These are phyloP conservation scores for Pseudococcus jackbeardsleyi DNA, from an alignment of 2,888 invertebrate species.

Conservation along the genomic window DNA sequence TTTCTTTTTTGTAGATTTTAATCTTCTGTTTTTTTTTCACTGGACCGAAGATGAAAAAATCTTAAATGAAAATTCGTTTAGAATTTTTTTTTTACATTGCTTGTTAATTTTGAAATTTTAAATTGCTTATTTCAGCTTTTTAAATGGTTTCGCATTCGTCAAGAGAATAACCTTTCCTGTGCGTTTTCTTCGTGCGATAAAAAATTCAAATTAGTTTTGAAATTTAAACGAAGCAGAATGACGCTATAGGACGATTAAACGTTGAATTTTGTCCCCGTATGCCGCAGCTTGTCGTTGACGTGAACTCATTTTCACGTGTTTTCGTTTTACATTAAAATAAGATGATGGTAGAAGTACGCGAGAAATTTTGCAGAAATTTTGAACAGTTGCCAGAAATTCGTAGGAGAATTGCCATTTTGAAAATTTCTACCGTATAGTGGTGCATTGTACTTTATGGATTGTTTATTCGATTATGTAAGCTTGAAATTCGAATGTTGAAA, in stretches of 20 bases:
- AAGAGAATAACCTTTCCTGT: no score
- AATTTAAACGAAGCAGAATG: background rate
- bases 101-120: no score
- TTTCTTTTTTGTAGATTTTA: no score
- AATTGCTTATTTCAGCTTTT: no score
- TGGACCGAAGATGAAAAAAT: no score
- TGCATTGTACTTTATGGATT: background rate
- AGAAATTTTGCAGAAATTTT: background rate
- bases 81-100: no score
- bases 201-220: constrained; percentile 1
- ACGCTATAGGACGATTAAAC: background rate
- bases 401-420: background rate
- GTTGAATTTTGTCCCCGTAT: background rate
- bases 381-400: background rate
- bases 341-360: background rate
- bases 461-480: background rate
- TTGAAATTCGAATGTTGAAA: background rate
- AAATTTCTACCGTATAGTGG: background rate
- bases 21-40: no score
- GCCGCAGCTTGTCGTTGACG: background rate
- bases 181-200: background rate
- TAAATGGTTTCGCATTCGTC: no score
- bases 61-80: no score
- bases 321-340: background rate
- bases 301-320: background rate